These are phyloP conservation scores for Aromia moschata DNA, from an alignment of 2,888 invertebrate genomes.

Conservation along the genomic window DNA sequence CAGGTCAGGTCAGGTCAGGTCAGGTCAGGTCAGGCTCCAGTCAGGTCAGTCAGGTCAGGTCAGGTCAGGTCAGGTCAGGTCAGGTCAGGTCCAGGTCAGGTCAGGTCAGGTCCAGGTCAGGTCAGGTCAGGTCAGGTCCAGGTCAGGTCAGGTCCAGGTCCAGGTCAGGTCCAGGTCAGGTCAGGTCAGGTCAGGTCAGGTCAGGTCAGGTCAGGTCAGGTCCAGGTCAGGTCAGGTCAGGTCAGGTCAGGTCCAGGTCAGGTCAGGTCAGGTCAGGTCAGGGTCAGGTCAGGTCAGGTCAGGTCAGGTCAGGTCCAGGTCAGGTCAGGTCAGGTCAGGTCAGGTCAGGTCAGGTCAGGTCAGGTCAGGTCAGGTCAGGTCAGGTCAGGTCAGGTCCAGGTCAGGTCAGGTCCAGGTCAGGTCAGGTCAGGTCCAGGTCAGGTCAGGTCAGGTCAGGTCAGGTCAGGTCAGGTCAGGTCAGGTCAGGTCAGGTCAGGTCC, in stretches of 20 bases:
- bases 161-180: constrained; percentile 30
- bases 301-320: constrained; percentile 30
- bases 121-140: constrained; percentile 39
- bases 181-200: constrained; percentile 37
- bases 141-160: constrained; percentile 40
- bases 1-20: constrained; percentile 37
- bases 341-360: constrained; percentile 24
- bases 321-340: constrained; percentile 24
- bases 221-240: constrained; percentile 39
- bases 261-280: constrained; percentile 32
- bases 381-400: constrained; percentile 23
- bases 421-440: constrained; percentile 22
- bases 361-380: constrained; percentile 23
- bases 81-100: constrained; percentile 37
- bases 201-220: constrained; percentile 40
- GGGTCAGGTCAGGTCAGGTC: constrained; percentile 35
- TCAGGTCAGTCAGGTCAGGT: constrained; percentile 28
- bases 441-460: constrained; percentile 26
- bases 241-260: constrained; percentile 39
- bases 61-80: constrained; percentile 38
- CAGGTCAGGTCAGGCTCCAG: constrained; percentile 30
- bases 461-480: constrained; percentile 22
- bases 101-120: constrained; percentile 37
- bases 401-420: constrained; percentile 21
- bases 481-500: constrained; percentile 28